These are phyloP conservation scores for Ceratina australensis DNA, from an alignment of 1,140 invertebrate genomes.

Conservation along the genomic window DNA sequence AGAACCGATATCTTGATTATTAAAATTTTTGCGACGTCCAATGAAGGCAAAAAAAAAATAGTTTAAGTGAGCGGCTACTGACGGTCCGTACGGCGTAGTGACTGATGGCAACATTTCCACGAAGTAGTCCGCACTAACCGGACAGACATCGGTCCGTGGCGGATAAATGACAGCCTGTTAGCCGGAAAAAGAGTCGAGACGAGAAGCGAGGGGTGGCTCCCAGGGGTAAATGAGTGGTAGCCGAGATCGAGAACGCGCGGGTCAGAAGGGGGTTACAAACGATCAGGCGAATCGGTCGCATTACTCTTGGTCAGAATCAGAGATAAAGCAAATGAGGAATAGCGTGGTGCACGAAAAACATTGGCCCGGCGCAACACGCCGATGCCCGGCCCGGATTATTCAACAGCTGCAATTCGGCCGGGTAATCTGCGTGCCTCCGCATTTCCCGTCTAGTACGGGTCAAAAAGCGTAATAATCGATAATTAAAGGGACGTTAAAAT, in stretches of 20 bases:
- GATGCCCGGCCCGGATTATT: slow-evolving; percentile 39
- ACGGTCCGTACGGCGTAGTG: background rate
- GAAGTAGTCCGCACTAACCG: slow-evolving; percentile 48
- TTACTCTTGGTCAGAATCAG: slow-evolving; percentile 75
- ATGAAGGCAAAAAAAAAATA: no score
- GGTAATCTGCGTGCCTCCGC: slow-evolving; percentile 47
- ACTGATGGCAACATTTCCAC: slow-evolving; percentile 49
- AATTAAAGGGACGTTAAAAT: slow-evolving; percentile 47
- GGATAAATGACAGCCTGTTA: slow-evolving; percentile 67
- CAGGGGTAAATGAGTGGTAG: slow-evolving; percentile 57
- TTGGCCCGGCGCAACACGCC: slow-evolving; percentile 30
- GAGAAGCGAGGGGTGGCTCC: slow-evolving; percentile 51
- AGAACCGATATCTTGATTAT: no score
- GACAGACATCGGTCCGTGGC: slow-evolving; percentile 55
- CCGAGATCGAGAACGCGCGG: slow-evolving; percentile 40
- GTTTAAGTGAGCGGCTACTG: no score
- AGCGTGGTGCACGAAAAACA: slow-evolving; percentile 60
- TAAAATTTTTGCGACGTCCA: no score
- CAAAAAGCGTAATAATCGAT: slow-evolving; percentile 54
- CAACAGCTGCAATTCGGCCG: slow-evolving; percentile 50
- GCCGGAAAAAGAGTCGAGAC: slow-evolving; percentile 59
- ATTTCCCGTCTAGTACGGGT: slow-evolving; percentile 32
- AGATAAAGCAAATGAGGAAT: slow-evolving; percentile 73
- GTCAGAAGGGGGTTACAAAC: slow-evolving; percentile 69
- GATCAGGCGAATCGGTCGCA: slow-evolving; percentile 71